Evolutionary conservation across 2,888 invertebrate species (phyloP).

Genomic region (Sarcophaga caerulescens): DNA sequence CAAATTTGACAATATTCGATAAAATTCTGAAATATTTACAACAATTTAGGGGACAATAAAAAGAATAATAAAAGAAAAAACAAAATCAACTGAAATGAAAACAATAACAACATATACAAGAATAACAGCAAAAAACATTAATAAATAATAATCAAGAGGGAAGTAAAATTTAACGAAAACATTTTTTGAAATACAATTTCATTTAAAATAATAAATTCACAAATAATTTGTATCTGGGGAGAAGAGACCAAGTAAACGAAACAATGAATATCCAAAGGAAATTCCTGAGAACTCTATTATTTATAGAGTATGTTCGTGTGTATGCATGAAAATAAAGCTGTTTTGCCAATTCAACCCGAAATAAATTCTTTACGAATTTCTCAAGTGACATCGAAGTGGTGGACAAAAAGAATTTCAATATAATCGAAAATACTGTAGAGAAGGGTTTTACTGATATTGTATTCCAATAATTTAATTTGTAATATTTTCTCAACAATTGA

Average conservation of each 20-base stretch:
- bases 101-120: not conserved
- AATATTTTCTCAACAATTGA: too few relatives aligned
- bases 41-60: not conserved
- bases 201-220: constrained; percentile 27
- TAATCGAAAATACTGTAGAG: too few relatives aligned
- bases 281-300: not conserved
- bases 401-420: too few relatives aligned
- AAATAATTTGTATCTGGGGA: constrained; percentile 47
- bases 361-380: not conserved
- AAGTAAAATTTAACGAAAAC: not conserved
- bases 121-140: not conserved
- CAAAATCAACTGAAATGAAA: not conserved
- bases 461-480: too few relatives aligned
- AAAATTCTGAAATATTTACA: constrained; percentile 36
- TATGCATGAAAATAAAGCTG: not conserved
- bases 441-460: too few relatives aligned
- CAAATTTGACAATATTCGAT: constrained; percentile 40
- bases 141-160: too few relatives aligned
- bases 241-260: not conserved
- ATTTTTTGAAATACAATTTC: not conserved
- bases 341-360: not conserved
- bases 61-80: not conserved
- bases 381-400: too few relatives aligned
- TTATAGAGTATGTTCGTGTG: not conserved
- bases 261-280: not conserved